Evolutionary conservation across 2,888 invertebrate genomes (phyloP).

Genomic region (Diloba caeruleocephala): DNA sequence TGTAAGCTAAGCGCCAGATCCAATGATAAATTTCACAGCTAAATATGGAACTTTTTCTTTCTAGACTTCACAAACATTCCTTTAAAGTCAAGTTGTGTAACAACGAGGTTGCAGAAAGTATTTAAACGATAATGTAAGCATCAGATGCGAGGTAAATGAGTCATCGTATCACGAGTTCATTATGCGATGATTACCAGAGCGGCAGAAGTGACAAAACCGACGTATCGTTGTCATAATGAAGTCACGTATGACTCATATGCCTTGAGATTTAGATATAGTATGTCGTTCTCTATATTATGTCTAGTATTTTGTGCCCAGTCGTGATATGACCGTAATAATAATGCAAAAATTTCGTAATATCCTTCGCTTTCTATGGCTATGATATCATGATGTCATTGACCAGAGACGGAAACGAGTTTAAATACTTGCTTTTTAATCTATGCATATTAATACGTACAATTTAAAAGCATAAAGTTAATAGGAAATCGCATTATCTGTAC

Average conservation of each 20-base stretch:
- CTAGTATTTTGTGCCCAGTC: constrained; percentile 7
- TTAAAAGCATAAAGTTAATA: constrained; percentile 7
- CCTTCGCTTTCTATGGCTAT: constrained; percentile 17
- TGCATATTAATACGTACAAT: constrained; percentile 10
- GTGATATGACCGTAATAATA: constrained; percentile 13
- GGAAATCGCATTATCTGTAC: no score
- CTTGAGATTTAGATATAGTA: constrained; percentile 21
- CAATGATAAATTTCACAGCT: constrained; percentile 36
- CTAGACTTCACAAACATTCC: constrained; percentile 22
- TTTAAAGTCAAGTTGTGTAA: constrained; percentile 10
- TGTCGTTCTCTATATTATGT: constrained; percentile 15
- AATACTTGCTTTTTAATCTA: constrained; percentile 8
- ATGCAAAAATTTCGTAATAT: constrained; percentile 22
- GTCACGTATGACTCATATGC: constrained; percentile 48
- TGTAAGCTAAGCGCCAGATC: constrained; percentile 36
- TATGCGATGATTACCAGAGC: constrained; percentile 33
- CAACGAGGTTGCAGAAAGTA: constrained; percentile 23
- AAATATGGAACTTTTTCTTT: constrained; percentile 27
- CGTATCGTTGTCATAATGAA: constrained; percentile 34
- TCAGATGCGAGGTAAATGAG: constrained; percentile 29
- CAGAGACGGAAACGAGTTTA: constrained; percentile 34
- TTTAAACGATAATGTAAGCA: constrained; percentile 26
- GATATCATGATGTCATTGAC: constrained; percentile 44
- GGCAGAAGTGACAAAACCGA: constrained; percentile 24
- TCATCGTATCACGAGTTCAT: constrained; percentile 41